These are phyloP conservation scores for Chelon auratus DNA, from an alignment of 2,797 vertebrate genomes.

Conservation along the genomic window DNA sequence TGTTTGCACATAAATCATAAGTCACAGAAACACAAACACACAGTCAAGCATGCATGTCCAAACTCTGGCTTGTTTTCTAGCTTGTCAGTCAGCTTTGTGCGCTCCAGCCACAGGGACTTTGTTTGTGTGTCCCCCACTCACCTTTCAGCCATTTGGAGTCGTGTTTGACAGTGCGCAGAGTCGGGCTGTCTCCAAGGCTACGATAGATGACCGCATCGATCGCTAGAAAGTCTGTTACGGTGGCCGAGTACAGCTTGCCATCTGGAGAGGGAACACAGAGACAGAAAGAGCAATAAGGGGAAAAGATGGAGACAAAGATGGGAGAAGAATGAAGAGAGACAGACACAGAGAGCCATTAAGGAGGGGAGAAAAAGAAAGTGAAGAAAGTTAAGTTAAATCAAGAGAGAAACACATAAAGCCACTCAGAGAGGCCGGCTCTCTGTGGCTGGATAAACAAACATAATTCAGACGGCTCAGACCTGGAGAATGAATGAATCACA, in stretches of 20 bases:
- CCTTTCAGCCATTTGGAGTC: constrained; percentile 99
- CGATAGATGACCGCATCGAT: constrained; percentile 99
- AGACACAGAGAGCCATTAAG: constrained; percentile 24
- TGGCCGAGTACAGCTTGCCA: constrained; percentile 98
- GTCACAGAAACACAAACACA: constrained; percentile 34
- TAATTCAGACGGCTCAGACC: constrained; percentile 48
- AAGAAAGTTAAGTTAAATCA: constrained; percentile 53
- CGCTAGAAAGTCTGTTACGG: constrained; percentile 98
- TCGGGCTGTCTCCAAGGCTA: constrained; percentile 98
- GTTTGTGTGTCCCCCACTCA: constrained; percentile 76
- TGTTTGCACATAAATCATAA: constrained; percentile 35
- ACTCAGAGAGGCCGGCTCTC: constrained; percentile 46
- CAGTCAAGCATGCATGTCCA: constrained; percentile 26
- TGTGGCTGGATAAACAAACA: constrained; percentile 56
- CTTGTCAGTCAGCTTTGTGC: constrained; percentile 42
- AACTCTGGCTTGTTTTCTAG: constrained; percentile 55
- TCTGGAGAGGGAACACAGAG: constrained; percentile 82
- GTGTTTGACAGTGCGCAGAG: constrained; percentile 97
- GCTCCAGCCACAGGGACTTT: constrained; percentile 31
- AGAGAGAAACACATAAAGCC: constrained; percentile 47
- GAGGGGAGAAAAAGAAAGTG: constrained; percentile 11
- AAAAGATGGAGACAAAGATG: constrained; percentile 34
- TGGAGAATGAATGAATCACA: constrained; percentile 59
- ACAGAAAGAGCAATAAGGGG: constrained; percentile 51
- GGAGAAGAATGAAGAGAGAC: constrained; percentile 15